phyloP scores from a whole-genome alignment of 2,113 vertebrate genomes.

The Galbula dea region DNA sequence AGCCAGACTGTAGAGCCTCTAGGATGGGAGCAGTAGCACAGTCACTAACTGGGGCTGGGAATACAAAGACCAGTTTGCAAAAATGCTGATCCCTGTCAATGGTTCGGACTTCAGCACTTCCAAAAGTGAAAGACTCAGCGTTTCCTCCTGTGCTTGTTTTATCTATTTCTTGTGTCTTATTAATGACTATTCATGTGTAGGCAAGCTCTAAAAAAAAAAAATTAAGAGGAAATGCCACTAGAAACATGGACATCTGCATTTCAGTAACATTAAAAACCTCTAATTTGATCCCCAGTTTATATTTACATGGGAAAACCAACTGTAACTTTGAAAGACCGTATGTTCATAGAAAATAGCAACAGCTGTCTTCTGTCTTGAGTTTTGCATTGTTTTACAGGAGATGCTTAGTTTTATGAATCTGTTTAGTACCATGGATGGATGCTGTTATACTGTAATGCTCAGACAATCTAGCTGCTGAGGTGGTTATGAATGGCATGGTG shows the following conservation, averaged over 20 bases:
- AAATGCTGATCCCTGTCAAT: background rate
- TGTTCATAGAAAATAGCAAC: background rate
- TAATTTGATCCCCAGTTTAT: background rate
- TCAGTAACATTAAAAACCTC: background rate
- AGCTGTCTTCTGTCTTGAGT: background rate
- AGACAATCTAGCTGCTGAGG: background rate
- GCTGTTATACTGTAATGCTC: background rate
- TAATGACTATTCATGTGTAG: background rate
- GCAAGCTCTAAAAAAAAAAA: background rate
- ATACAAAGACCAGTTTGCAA: background rate
- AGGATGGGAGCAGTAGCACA: background rate
- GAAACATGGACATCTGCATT: background rate
- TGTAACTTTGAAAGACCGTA: background rate
- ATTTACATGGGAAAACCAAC: background rate
- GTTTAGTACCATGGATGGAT: background rate
- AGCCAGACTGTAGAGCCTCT: background rate
- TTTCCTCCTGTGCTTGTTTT: background rate
- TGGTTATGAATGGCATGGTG: background rate
- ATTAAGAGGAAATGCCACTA: background rate
- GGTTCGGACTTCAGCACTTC: background rate
- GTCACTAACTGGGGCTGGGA: background rate
- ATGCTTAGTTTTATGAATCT: slow-evolving; percentile 14
- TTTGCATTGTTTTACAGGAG: background rate
- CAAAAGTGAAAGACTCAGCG: background rate
- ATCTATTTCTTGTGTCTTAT: background rate